These are phyloP conservation scores for Cygnus buccinator DNA, from an alignment of 2,113 vertebrate genomes.

Conservation along the genomic window DNA sequence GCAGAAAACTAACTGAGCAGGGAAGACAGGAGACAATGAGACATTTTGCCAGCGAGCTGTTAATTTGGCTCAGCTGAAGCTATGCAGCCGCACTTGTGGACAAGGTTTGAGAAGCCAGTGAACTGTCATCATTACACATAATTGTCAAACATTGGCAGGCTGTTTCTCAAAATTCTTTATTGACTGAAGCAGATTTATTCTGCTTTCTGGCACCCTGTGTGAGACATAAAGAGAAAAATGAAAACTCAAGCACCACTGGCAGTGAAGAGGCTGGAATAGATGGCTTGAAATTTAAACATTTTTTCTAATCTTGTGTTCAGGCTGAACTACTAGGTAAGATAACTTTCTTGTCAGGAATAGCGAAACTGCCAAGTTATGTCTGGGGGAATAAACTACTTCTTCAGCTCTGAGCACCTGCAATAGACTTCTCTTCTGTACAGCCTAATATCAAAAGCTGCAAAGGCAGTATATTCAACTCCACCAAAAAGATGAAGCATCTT, in stretches of 20 bases:
- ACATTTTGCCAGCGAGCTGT: conserved; percentile 9
- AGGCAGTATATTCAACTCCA: neutral
- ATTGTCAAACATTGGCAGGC: neutral
- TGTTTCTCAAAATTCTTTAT: neutral
- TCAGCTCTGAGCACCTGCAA: neutral
- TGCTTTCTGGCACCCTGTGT: neutral
- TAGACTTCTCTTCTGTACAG: neutral
- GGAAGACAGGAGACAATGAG: neutral
- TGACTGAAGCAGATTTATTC: neutral
- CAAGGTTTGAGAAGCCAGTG: conserved; percentile 16
- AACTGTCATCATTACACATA: neutral
- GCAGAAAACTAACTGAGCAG: neutral
- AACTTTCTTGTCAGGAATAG: neutral
- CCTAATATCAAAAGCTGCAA: neutral
- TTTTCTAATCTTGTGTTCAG: neutral
- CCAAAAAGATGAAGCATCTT: neutral
- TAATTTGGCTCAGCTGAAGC: conserved; percentile 10
- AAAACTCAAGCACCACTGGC: neutral
- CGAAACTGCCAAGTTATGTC: neutral
- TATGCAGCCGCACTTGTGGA: neutral
- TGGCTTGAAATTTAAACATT: neutral
- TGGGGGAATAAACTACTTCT: neutral
- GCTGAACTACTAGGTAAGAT: neutral
- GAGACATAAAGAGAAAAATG: neutral
- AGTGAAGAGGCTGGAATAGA: neutral